Percentiles rank a stretch among this genome's conserved stretches.
Evolutionary conservation across 2,888 invertebrate species (phyloP).

Genomic region (Drosophila subsilvestris): DNA sequence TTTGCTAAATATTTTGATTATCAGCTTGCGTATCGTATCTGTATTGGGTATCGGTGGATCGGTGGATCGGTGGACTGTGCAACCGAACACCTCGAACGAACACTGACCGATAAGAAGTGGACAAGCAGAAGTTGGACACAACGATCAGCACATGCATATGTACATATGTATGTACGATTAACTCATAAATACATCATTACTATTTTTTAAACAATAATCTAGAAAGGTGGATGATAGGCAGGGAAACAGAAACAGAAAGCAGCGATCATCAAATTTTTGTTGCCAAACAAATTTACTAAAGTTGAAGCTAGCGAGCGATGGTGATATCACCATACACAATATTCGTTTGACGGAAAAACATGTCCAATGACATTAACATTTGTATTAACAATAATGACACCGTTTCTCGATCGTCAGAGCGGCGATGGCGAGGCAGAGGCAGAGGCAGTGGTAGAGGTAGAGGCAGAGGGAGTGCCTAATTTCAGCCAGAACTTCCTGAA

Average conservation of each 20-base stretch:
- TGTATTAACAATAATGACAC: slow-evolving; percentile 64
- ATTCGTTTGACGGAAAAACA: slow-evolving; percentile 62
- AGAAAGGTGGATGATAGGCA: slow-evolving; percentile 7
- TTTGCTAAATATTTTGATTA: slow-evolving; percentile 5
- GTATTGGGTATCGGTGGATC: slow-evolving; percentile 11
- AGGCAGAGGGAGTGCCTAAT: slow-evolving; percentile 2
- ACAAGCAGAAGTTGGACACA: slow-evolving; percentile 1
- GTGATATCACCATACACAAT: slow-evolving; percentile 59
- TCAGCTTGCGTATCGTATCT: slow-evolving; percentile 15
- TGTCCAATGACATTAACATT: slow-evolving; percentile 66
- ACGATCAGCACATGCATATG: neutral
- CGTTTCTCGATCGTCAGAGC: slow-evolving; percentile 27
- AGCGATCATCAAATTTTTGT: slow-evolving; percentile 27
- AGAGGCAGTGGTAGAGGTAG: slow-evolving; percentile 5
- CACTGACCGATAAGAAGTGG: slow-evolving; percentile 47
- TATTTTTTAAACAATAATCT: slow-evolving; percentile 32
- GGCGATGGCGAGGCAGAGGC: too few species aligned
- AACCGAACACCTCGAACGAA: neutral
- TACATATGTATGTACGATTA: neutral
- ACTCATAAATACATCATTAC: neutral
- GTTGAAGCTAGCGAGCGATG: slow-evolving; percentile 30
- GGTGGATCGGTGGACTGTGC: slow-evolving; percentile 5
- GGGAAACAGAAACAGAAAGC: neutral
- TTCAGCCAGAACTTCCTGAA: neutral
- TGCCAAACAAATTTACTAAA: slow-evolving; percentile 54